A percentile compares a stretch with the other conserved stretches of the same genome.
Conservation (phyloP, 2,888 invertebrate species). For the Erebia ligea region DNA sequence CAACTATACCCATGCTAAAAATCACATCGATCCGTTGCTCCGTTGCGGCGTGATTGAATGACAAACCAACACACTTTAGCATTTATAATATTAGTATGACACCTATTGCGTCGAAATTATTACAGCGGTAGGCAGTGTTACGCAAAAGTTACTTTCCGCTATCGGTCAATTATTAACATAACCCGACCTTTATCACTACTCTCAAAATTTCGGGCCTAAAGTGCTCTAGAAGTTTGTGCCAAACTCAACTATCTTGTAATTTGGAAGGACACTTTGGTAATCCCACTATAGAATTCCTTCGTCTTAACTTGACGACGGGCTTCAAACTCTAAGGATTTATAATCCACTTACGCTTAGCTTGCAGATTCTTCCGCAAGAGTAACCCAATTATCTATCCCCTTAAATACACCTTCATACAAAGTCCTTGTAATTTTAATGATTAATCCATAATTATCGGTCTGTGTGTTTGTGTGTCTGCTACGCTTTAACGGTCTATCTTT, state of each 20-base stretch:
- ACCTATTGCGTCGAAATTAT: not conserved
- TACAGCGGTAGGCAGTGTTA: not conserved
- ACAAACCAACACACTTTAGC: too few species aligned
- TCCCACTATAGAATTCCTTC: constrained; percentile 35
- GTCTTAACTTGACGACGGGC: constrained; percentile 31
- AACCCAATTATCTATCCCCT: not conserved
- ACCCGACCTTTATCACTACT: not conserved
- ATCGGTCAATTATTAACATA: not conserved
- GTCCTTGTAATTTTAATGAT: not conserved
- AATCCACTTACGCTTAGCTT: constrained; percentile 18
- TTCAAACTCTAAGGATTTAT: constrained; percentile 33
- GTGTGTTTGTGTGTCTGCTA: too few species aligned
- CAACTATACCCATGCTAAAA: too few species aligned
- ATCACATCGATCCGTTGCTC: too few species aligned
- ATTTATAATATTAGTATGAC: too few species aligned
- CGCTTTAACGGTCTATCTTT: too few species aligned
- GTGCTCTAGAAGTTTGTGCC: constrained; percentile 22
- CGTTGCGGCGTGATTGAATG: too few species aligned
- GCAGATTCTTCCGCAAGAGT: constrained; percentile 6
- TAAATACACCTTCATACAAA: not conserved
- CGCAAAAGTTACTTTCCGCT: not conserved
- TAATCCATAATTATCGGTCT: too few species aligned
- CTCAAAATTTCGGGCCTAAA: constrained; percentile 21
- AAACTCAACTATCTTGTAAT: constrained; percentile 37
- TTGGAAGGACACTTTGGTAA: constrained; percentile 39